A percentile compares a stretch with the other conserved stretches of the same genome.
These are phyloP conservation scores for Anhinga rufa DNA, from an alignment of 2,113 vertebrate genomes.

Conservation along the genomic window DNA sequence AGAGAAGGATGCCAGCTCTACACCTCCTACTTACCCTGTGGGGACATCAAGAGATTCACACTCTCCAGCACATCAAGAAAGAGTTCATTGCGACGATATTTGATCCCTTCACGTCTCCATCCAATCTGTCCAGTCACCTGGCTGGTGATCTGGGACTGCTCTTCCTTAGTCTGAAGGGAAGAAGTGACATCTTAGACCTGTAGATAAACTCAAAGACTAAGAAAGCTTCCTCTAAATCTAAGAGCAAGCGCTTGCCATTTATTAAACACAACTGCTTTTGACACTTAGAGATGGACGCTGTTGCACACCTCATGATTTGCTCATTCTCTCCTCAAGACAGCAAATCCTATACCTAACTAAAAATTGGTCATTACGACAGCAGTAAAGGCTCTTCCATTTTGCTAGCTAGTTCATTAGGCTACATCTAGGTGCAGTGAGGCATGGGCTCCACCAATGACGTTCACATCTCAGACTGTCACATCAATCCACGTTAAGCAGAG, in stretches of 20 bases:
- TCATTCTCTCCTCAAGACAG: not conserved
- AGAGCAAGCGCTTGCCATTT: not conserved
- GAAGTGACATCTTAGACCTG: not conserved
- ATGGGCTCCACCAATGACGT: not conserved
- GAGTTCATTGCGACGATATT: conserved; percentile 97
- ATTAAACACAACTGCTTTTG: not conserved
- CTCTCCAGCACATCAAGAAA: conserved; percentile 98
- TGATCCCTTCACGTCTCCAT: conserved; percentile 98
- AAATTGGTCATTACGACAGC: not conserved
- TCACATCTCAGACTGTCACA: not conserved
- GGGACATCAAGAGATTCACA: conserved; percentile 98
- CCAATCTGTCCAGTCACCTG: conserved; percentile 99
- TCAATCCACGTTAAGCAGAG: not conserved
- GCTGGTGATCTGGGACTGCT: conserved; percentile 99
- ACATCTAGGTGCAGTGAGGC: not conserved
- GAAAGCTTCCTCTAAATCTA: not conserved
- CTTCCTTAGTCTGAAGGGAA: conserved; percentile 90
- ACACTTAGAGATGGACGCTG: not conserved
- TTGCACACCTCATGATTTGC: not conserved
- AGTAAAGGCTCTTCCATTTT: not conserved
- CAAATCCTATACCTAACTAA: not conserved
- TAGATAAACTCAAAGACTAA: not conserved
- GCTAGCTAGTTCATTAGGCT: not conserved
- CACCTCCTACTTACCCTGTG: conserved; percentile 79
- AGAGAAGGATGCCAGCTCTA: not conserved